phyloP scores from a whole-genome alignment of 2,888 invertebrate species.

The Diaperis boleti region DNA sequence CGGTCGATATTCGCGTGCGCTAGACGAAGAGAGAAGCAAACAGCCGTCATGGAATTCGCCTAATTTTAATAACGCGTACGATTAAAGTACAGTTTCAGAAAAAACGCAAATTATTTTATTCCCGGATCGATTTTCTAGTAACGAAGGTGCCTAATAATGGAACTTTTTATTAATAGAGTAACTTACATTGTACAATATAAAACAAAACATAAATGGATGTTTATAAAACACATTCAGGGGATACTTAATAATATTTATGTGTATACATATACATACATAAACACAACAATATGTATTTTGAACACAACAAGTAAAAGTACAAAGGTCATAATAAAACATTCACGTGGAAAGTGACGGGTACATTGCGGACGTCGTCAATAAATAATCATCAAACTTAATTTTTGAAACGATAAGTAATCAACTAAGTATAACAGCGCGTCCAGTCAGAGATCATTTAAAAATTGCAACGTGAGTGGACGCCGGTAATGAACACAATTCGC shows the following conservation, averaged over 20 bases:
- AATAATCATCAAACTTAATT: slow-evolving; percentile 24
- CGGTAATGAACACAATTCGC: slow-evolving; percentile 30
- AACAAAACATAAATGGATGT: slow-evolving; percentile 67
- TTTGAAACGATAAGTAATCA: slow-evolving; percentile 42
- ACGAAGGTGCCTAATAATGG: slow-evolving; percentile 46
- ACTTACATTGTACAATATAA: slow-evolving; percentile 66
- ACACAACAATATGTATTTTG: slow-evolving; percentile 67
- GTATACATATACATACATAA: slow-evolving; percentile 67
- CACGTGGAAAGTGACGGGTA: slow-evolving; percentile 31
- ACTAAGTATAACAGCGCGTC: slow-evolving; percentile 42
- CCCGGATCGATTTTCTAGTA: slow-evolving; percentile 13
- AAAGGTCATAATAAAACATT: slow-evolving; percentile 52
- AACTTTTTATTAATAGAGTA: slow-evolving; percentile 62
- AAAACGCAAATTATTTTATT: slow-evolving; percentile 16
- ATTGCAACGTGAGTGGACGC: slow-evolving; percentile 35
- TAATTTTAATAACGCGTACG: too few relatives aligned
- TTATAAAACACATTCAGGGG: slow-evolving; percentile 67
- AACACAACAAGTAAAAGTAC: slow-evolving; percentile 66
- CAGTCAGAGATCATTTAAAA: slow-evolving; percentile 50
- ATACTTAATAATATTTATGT: slow-evolving; percentile 64
- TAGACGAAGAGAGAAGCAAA: too few relatives aligned
- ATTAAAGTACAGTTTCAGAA: too few relatives aligned
- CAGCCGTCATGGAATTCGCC: too few relatives aligned
- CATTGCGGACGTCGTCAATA: slow-evolving; percentile 46
- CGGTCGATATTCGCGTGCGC: too few relatives aligned